phyloP scores from a whole-genome alignment of 2,888 invertebrate genomes.

The Lamellibrachia columna region DNA sequence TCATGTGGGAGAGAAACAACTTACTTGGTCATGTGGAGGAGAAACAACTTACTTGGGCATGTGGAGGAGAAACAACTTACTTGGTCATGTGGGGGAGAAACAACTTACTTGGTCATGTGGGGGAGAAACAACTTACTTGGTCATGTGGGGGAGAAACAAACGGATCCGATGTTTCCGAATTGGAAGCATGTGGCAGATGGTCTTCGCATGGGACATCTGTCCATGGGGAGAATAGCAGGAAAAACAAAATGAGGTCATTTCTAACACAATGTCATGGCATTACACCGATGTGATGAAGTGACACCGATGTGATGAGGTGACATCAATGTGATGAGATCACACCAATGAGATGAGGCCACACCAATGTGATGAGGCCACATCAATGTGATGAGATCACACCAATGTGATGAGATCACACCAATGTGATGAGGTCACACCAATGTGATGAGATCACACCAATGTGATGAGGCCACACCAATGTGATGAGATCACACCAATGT shows the following conservation, averaged over 20 bases:
- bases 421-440: neutral
- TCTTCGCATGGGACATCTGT: neutral
- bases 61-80: neutral
- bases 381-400: neutral
- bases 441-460: neutral
- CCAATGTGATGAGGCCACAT: neutral
- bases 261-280: neutral
- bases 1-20: neutral
- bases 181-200: neutral
- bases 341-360: neutral
- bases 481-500: too few relatives aligned
- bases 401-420: neutral
- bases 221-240: neutral
- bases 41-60: neutral
- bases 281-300: too few relatives aligned
- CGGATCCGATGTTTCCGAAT: neutral
- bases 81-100: too few relatives aligned
- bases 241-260: neutral
- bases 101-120: neutral
- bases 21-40: too few relatives aligned
- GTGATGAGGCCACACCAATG: too few relatives aligned
- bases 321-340: too few relatives aligned
- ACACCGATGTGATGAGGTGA: too few relatives aligned
- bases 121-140: neutral
- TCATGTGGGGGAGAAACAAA: neutral